Conservation (phyloP, 2,113 vertebrate genomes). For the Pangasianodon hypophthalmus region DNA sequence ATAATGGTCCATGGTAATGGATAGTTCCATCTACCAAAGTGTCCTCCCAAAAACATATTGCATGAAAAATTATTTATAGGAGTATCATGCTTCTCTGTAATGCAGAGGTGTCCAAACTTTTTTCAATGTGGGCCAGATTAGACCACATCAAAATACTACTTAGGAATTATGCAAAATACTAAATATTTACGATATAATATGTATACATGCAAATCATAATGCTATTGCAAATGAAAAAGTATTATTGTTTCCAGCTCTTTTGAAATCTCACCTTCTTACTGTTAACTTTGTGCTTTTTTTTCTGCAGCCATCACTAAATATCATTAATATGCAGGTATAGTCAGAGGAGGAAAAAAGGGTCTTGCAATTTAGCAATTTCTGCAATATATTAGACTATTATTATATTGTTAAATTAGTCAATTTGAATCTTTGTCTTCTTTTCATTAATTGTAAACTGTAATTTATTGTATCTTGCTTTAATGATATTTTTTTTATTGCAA, state of each 20-base stretch:
- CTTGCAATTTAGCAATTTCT: neutral
- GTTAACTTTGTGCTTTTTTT: neutral
- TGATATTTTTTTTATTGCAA: neutral
- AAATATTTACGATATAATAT: neutral
- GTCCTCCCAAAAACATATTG: neutral
- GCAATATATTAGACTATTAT: too few species aligned
- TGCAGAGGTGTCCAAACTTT: neutral
- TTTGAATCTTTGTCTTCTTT: neutral
- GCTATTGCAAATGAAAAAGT: neutral
- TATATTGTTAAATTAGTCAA: too few species aligned
- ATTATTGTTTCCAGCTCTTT: neutral
- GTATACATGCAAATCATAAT: neutral
- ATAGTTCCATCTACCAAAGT: neutral
- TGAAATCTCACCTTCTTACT: neutral
- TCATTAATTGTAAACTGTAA: neutral
- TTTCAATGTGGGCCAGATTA: neutral
- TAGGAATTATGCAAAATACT: neutral
- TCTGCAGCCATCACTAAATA: neutral
- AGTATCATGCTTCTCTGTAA: too few species aligned
- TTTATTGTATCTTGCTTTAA: neutral
- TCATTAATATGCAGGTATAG: neutral
- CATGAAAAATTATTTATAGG: neutral
- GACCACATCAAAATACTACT: neutral
- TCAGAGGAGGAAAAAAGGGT: neutral
- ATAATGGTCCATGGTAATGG: neutral